Evolutionary conservation across 2,113 vertebrate genomes (phyloP).

Genomic region (Cisticola juncidis): DNA sequence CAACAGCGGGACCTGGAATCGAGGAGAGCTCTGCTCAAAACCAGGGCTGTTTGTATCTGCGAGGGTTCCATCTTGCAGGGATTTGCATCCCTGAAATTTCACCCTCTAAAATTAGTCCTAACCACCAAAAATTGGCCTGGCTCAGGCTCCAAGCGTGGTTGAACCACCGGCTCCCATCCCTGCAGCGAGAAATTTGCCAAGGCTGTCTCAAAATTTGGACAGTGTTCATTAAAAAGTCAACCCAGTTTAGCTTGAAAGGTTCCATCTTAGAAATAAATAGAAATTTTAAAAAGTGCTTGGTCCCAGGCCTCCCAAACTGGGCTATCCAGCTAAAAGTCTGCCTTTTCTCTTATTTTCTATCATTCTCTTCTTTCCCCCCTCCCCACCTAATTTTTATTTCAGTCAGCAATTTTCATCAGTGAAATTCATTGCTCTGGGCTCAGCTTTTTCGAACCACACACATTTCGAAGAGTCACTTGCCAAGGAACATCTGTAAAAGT

Average conservation of each 20-base stretch:
- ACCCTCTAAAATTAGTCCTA: constrained; percentile 17
- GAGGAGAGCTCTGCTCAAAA: neutral
- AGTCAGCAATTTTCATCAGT: neutral
- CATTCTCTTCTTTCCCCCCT: rapidly evolving
- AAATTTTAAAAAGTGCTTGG: neutral
- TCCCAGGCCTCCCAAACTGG: neutral
- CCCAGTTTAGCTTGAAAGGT: constrained; percentile 33
- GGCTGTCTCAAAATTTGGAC: constrained; percentile 19
- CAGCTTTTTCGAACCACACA: constrained; percentile 23
- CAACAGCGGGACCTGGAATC: neutral
- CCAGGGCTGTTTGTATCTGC: rapidly evolving
- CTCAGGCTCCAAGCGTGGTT: neutral
- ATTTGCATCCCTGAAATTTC: constrained; percentile 26
- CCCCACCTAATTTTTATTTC: neutral
- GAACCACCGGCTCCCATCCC: constrained; percentile 44
- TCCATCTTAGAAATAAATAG: neutral
- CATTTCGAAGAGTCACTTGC: constrained; percentile 22
- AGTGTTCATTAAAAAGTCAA: constrained; percentile 34
- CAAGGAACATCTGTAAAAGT: constrained; percentile 62
- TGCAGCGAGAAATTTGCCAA: neutral
- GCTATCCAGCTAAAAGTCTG: neutral
- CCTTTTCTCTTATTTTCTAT: neutral
- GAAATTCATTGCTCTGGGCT: constrained; percentile 29
- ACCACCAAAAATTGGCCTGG: constrained; percentile 25
- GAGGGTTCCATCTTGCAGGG: neutral